phyloP scores from a whole-genome alignment of 2,797 vertebrate genomes.

The Crenuchus spilurus region DNA sequence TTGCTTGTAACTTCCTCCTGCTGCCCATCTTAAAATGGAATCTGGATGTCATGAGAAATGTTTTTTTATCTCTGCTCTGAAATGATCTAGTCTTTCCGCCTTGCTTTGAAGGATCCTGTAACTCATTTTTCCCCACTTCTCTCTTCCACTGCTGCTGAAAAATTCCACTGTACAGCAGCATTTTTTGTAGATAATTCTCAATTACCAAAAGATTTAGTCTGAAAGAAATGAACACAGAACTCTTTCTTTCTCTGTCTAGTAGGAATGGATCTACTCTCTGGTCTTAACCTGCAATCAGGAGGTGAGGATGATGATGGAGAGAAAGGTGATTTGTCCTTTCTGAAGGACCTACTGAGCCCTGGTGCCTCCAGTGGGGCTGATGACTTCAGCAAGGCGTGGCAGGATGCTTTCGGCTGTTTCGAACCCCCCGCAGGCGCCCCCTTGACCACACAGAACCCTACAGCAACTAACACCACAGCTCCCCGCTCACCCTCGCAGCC shows the following conservation, averaged over 20 bases:
- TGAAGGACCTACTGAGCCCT: slow-evolving; percentile 78
- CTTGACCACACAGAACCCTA: neutral
- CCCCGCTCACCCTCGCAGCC: slow-evolving; percentile 70
- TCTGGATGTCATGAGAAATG: neutral
- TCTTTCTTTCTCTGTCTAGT: slow-evolving; percentile 42
- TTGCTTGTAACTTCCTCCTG: neutral
- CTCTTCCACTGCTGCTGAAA: neutral
- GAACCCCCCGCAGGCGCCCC: slow-evolving; percentile 47
- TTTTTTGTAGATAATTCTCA: too few species aligned
- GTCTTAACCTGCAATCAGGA: slow-evolving; percentile 41
- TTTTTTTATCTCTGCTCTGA: neutral
- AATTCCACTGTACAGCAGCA: too few species aligned
- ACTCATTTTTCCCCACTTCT: neutral
- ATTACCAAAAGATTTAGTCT: too few species aligned
- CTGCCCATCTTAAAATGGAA: neutral
- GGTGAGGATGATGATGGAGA: slow-evolving; percentile 78
- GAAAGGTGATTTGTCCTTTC: slow-evolving; percentile 81
- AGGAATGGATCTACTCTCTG: slow-evolving; percentile 63
- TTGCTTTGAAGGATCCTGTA: neutral
- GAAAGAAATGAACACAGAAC: too few species aligned
- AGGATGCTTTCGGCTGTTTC: slow-evolving; percentile 74
- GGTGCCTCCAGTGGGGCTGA: slow-evolving; percentile 63
- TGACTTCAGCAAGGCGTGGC: slow-evolving; percentile 76
- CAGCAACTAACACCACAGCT: slow-evolving; percentile 49
- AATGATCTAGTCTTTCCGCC: neutral